phyloP scores from a whole-genome alignment of 1,140 invertebrate species.

The Hycleus cichorii region DNA sequence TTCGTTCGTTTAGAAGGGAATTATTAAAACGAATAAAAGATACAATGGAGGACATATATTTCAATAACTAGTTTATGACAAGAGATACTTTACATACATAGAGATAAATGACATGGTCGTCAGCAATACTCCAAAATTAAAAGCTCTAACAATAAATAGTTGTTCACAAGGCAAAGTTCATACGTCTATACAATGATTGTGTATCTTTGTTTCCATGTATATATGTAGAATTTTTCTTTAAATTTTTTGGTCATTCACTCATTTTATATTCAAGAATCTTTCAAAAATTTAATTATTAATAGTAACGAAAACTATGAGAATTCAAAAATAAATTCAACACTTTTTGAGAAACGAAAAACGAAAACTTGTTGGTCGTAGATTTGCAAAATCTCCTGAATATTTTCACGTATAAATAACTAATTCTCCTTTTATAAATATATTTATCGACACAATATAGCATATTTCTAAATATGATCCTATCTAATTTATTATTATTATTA shows the following conservation, averaged over 20 bases:
- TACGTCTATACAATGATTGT: slow-evolving; percentile 29
- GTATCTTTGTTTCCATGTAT: too few relatives aligned
- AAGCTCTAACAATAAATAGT: slow-evolving; percentile 26
- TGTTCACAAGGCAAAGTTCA: slow-evolving; percentile 26
- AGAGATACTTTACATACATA: slow-evolving; percentile 35
- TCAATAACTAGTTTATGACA: slow-evolving; percentile 36
- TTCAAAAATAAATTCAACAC: too few relatives aligned
- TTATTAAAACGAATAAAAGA: slow-evolving; percentile 13
- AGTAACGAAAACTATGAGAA: too few relatives aligned
- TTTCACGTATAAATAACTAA: too few relatives aligned
- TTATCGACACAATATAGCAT: slow-evolving; percentile 18
- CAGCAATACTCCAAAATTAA: slow-evolving; percentile 26
- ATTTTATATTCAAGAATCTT: not conserved
- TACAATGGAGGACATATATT: slow-evolving; percentile 41
- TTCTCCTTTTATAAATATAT: slow-evolving; percentile 15
- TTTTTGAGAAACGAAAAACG: too few relatives aligned
- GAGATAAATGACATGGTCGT: slow-evolving; percentile 34
- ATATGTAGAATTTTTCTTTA: slow-evolving; percentile 7
- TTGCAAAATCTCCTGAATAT: slow-evolving; percentile 2
- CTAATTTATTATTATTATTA: slow-evolving; percentile 5
- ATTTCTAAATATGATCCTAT: slow-evolving; percentile 14
- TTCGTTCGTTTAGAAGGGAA: not conserved
- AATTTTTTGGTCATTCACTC: slow-evolving; percentile 25
- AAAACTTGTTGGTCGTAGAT: slow-evolving; percentile 3
- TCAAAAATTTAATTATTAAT: too few relatives aligned